Evolutionary conservation across 2,888 invertebrate genomes (phyloP), one percentile per base, ranked within the genome.

Genomic region (Stenurella melanura): DNA sequence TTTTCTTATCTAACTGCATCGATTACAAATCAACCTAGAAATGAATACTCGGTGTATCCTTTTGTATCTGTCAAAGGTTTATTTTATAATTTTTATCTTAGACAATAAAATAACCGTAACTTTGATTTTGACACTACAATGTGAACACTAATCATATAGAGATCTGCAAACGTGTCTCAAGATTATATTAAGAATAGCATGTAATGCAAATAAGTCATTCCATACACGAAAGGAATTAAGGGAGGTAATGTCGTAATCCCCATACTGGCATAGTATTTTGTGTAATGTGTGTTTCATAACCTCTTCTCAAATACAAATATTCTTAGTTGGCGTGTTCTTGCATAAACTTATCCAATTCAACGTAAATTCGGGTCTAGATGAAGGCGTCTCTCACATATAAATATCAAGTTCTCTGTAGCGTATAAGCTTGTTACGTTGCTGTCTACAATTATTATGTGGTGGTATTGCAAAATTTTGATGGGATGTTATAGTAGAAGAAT

Each of bases 201-300:
- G 6, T n/a, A 67, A 54, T 54, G 67, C 67, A 50, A 26, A 54
- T 67, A 66, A 66, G 67, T 67, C 67, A 50, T 66, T 66, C 50
- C 50, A 42, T 54, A 66, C 50, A 19, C 30, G 21, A 21, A 54
- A 50, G 50, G 50, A 50, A 50, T 50, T 50, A 50, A 50, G 26
- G 67, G 9, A 66, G 50, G 67, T 38, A 54, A 67, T 26, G 54
- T 54, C 11, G 67, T 54, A 67, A 67, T 67, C 54, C 54, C 21
- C 54, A 38, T 21, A 42, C 21, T 63, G 54, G 54, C 11, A 15
- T 12, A 50, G 50, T 38, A 30, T 71, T 61, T 26, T 60, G 61
- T 71, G 17, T 71, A 71, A 50, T 50, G n/a, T 61, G 61, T 60
- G 60, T 60, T 58, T 70, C 38, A 70, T 60, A 21, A 60, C 71